phyloP scores from a whole-genome alignment of 2,888 invertebrate species.

The Stictocephala bisonia region DNA sequence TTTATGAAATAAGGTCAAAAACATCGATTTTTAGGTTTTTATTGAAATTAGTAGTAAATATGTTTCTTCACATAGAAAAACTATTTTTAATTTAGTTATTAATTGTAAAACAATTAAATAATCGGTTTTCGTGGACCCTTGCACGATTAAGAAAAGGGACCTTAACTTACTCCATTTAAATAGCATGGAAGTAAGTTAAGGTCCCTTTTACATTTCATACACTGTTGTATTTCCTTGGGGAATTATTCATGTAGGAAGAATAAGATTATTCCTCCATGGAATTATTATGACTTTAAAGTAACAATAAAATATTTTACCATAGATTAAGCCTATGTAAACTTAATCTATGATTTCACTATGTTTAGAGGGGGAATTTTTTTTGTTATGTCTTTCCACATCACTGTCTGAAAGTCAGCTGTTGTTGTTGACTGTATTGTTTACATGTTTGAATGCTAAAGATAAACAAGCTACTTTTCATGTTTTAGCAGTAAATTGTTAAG shows the following conservation, averaged over 20 bases:
- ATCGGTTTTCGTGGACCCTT: conserved; percentile 9
- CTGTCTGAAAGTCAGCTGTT: neutral
- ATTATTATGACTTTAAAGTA: conserved; percentile 5
- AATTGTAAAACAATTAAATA: neutral
- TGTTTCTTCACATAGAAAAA: conserved; percentile 9
- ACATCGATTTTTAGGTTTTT: conserved; percentile 16
- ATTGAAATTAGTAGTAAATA: conserved; percentile 9
- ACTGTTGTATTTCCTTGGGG: conserved; percentile 25
- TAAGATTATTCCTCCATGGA: neutral
- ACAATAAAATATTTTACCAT: neutral
- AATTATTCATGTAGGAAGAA: neutral
- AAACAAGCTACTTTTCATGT: conserved; percentile 3
- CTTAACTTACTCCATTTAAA: conserved; percentile 29
- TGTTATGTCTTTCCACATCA: neutral
- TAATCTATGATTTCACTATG: neutral
- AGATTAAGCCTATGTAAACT: neutral
- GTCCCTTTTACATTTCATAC: conserved; percentile 16
- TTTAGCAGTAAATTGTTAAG: conserved; percentile 1
- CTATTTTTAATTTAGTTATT: neutral
- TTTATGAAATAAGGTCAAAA: conserved; percentile 13
- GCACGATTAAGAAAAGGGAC: conserved; percentile 11
- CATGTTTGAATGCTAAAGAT: neutral
- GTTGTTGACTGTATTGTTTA: neutral
- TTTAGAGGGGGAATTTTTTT: conserved; percentile 8
- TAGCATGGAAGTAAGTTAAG: conserved; percentile 8